These are phyloP conservation scores for Zosterops lateralis DNA, from an alignment of 2,113 vertebrate genomes.

Conservation along the genomic window DNA sequence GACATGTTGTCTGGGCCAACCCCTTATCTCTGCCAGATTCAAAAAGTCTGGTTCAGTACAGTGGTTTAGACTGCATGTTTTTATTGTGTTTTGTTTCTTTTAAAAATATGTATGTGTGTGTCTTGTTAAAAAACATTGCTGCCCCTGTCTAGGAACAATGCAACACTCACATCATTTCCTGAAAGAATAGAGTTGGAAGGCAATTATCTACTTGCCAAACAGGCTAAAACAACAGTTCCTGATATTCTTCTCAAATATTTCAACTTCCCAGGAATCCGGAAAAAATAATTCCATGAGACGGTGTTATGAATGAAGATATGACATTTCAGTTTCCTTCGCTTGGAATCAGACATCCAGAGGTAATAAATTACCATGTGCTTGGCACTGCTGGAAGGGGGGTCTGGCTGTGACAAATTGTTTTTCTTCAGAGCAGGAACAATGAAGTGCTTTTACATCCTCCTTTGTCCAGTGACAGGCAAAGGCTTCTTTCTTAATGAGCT, in stretches of 20 bases:
- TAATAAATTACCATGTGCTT: constrained; percentile 38
- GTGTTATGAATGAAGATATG: constrained; percentile 78
- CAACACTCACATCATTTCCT: constrained; percentile 79
- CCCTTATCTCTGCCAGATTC: constrained; percentile 72
- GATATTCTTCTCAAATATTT: constrained; percentile 84
- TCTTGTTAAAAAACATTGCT: constrained; percentile 59
- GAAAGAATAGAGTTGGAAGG: constrained; percentile 75
- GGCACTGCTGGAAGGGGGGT: not conserved
- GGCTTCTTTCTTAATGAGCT: constrained; percentile 24
- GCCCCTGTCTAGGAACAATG: constrained; percentile 72
- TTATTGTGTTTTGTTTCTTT: constrained; percentile 67
- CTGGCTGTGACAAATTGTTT: constrained; percentile 51
- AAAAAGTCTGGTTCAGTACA: constrained; percentile 62
- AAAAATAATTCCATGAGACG: constrained; percentile 81
- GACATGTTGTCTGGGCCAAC: constrained; percentile 69
- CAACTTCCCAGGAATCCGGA: constrained; percentile 84
- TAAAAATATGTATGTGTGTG: constrained; percentile 41
- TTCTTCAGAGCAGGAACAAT: constrained; percentile 25
- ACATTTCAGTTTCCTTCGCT: constrained; percentile 68
- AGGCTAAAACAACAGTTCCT: constrained; percentile 82
- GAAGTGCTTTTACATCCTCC: constrained; percentile 8
- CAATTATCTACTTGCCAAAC: constrained; percentile 79
- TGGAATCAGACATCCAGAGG: constrained; percentile 57
- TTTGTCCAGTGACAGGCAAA: not conserved
- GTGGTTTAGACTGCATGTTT: constrained; percentile 42